These are phyloP conservation scores for Lophius piscatorius DNA, from an alignment of 2,113 vertebrate genomes.

Conservation along the genomic window DNA sequence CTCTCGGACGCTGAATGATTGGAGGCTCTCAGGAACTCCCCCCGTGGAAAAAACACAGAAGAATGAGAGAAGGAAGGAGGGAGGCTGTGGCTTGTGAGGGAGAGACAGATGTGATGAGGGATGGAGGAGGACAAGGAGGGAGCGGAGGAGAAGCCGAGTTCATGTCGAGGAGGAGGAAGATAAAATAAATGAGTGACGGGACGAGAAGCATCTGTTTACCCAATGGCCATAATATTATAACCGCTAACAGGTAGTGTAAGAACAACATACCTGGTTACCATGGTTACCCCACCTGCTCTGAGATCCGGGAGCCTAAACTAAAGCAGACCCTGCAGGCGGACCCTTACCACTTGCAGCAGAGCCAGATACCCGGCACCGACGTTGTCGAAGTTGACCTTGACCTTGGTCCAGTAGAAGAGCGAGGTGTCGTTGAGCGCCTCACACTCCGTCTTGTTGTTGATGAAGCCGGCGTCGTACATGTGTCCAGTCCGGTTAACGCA, in stretches of 20 bases:
- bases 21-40: constrained; percentile 67
- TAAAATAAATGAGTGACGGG: too few relatives aligned
- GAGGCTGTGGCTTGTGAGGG: neutral
- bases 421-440: constrained; percentile 81
- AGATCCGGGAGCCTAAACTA: too few relatives aligned
- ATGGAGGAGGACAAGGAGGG: constrained; percentile 10
- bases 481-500: constrained; percentile 90
- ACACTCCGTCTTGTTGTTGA: constrained; percentile 93
- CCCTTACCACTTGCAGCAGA: constrained; percentile 94
- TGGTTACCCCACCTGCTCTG: too few relatives aligned
- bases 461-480: constrained; percentile 78
- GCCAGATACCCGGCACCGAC: constrained; percentile 96
- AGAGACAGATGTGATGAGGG: neutral
- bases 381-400: constrained; percentile 98
- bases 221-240: too few relatives aligned
- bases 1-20: constrained; percentile 74
- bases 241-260: too few relatives aligned
- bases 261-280: too few relatives aligned
- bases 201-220: too few relatives aligned
- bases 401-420: constrained; percentile 92
- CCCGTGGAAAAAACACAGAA: constrained; percentile 38
- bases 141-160: neutral
- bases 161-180: too few relatives aligned
- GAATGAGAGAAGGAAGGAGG: neutral
- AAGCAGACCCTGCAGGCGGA: neutral